phyloP scores from a whole-genome alignment of 2,797 vertebrate species.

The Smutsia temminckii region DNA sequence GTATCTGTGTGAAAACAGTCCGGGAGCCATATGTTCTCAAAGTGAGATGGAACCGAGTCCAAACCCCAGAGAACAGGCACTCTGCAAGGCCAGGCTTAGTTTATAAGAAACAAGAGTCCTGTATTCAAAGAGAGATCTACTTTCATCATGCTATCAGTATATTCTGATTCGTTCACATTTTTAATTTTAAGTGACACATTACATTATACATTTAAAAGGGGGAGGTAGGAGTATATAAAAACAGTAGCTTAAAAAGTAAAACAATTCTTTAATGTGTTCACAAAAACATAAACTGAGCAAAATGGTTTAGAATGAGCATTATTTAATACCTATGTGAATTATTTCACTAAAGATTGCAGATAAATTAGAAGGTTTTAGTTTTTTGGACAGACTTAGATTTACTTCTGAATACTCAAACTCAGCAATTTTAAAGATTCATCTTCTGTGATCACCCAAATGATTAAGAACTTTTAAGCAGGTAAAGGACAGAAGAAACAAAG shows the following conservation, averaged over 20 bases:
- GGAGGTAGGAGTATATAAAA: background rate
- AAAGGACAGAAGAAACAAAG: background rate
- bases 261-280: background rate
- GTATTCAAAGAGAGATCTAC: background rate
- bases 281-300: background rate
- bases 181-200: background rate
- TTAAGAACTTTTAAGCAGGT: background rate
- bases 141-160: background rate
- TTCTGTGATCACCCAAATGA: background rate
- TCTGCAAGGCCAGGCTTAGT: background rate
- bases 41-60: background rate
- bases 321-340: background rate
- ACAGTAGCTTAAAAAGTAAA: background rate
- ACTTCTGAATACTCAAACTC: background rate
- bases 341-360: background rate
- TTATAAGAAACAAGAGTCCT: too few relatives aligned
- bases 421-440: conserved; percentile 41
- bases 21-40: background rate
- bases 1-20: background rate
- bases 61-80: background rate
- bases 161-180: background rate
- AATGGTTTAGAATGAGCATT: background rate
- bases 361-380: background rate
- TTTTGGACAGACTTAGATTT: background rate
- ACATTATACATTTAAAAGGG: background rate